Evolutionary conservation across 2,113 vertebrate species (phyloP), one percentile per base, ranked within the genome.

Genomic region (Acrocephalus kingi): DNA sequence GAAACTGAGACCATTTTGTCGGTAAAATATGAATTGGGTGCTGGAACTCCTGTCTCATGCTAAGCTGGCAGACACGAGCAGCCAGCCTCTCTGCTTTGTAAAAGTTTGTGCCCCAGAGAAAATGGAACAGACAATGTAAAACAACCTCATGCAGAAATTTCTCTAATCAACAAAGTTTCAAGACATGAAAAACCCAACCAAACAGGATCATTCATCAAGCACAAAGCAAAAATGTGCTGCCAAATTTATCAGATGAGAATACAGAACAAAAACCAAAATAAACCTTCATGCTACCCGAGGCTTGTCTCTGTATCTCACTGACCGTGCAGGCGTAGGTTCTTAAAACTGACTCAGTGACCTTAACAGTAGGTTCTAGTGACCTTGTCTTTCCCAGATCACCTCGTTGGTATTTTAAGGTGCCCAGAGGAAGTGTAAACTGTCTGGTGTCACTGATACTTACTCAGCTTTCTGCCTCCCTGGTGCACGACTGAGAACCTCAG

Each of bases 261-360:
- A 22, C 3, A 73, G 37, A 81, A 59, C 33, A 69, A 63, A 88
- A 79, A 0, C 4, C 22, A 28, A 54, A 63, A 7, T 51, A 84
- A 77, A 54, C 15, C 20, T 63, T 49, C 1, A 1, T 25, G 48
- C 37, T 59, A 10, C 35, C n/a, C 0, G 1, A 58, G 37, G 19
- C n/a, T 69, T 55, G 33, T 37, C 62, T 84, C 7, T 19, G 8
- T 27, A 8, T 63, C 48, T 69, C 31, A 11, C 28, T 66, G 54
- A n/a, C 22, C 0, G 0, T 19, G 18, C 12, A 46, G 59, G 7
- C 8, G 15, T 23, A 28, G 10, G 12, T 62, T 58, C 55, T 68
- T 45, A 39, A 59, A 74, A 35, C 21, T 49, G 59, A n/a, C 35
- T 48, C 20, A 13, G 8, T 10, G 23, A 33, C 30, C 45, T 64